A percentile compares a stretch with the other conserved stretches of the same genome.
Conservation (phyloP, 2,797 vertebrate species). For the Bufotes viridis region DNA sequence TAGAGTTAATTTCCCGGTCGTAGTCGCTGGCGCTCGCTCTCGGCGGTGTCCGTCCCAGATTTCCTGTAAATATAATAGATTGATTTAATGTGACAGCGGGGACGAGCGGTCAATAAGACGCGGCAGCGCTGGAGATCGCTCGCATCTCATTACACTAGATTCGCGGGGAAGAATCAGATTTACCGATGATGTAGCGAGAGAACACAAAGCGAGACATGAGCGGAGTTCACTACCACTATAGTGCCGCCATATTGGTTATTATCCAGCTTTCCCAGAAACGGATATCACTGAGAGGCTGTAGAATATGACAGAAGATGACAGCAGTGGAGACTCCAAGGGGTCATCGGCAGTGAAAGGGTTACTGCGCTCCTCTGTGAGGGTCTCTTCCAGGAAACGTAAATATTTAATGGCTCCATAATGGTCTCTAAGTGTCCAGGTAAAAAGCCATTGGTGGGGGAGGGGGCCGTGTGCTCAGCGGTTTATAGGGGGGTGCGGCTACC, state of each 20-base stretch:
- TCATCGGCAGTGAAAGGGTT: background rate
- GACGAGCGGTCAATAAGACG: slow-evolving; percentile 5
- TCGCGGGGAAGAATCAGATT: background rate
- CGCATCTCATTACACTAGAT: background rate
- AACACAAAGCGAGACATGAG: too few relatives aligned
- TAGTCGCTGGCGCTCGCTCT: background rate
- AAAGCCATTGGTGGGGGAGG: background rate
- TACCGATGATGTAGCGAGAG: background rate
- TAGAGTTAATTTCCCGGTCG: background rate
- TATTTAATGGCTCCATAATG: slow-evolving; percentile 18
- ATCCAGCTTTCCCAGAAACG: background rate
- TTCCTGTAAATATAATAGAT: background rate
- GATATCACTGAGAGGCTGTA: too few relatives aligned
- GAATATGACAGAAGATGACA: background rate
- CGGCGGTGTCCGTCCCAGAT: background rate
- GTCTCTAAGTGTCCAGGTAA: slow-evolving; percentile 11
- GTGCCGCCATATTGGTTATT: background rate
- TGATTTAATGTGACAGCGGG: slow-evolving; percentile 9
- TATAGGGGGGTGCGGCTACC: too few relatives aligned
- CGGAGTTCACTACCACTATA: background rate
- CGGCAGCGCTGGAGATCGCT: background rate
- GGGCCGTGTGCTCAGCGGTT: background rate
- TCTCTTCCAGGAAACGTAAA: background rate
- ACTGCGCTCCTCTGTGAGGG: background rate
- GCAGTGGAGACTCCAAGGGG: background rate